Evolutionary conservation across 2,888 invertebrate genomes (phyloP).

Genomic region (Vesta saturnalis): DNA sequence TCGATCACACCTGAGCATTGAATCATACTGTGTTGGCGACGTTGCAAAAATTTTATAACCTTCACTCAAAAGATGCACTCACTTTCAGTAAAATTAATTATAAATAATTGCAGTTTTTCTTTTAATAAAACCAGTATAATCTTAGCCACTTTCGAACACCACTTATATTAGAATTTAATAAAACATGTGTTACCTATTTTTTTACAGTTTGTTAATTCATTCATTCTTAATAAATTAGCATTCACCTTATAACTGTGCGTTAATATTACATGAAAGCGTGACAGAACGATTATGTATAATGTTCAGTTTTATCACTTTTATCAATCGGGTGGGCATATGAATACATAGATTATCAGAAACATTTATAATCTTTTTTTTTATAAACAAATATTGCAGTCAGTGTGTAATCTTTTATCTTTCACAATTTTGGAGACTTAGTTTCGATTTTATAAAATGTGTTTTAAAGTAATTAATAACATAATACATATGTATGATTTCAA

Average conservation of each 20-base stretch:
- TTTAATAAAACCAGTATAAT: not conserved
- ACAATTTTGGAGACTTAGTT: too few relatives aligned
- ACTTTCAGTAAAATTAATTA: slow-evolving; percentile 22
- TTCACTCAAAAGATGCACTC: slow-evolving; percentile 30
- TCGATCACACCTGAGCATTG: slow-evolving; percentile 60
- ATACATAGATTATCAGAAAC: too few relatives aligned
- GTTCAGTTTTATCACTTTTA: too few relatives aligned
- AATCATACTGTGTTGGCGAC: slow-evolving; percentile 52
- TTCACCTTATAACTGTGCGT: not conserved
- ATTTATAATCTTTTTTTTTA: not conserved
- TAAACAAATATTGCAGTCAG: not conserved
- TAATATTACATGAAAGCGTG: not conserved
- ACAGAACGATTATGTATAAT: not conserved
- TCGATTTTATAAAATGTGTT: too few relatives aligned
- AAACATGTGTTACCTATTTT: not conserved
- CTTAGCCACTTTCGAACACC: not conserved
- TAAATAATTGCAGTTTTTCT: not conserved
- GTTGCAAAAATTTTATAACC: slow-evolving; percentile 38
- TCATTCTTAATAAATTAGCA: not conserved
- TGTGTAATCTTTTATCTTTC: too few relatives aligned
- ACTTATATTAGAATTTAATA: not conserved
- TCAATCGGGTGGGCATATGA: too few relatives aligned
- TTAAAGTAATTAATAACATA: too few relatives aligned
- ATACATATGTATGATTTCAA: too few relatives aligned
- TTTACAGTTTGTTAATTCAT: not conserved